phyloP scores from a whole-genome alignment of 1,140 invertebrate genomes.

The Probaryconus sp. region DNA sequence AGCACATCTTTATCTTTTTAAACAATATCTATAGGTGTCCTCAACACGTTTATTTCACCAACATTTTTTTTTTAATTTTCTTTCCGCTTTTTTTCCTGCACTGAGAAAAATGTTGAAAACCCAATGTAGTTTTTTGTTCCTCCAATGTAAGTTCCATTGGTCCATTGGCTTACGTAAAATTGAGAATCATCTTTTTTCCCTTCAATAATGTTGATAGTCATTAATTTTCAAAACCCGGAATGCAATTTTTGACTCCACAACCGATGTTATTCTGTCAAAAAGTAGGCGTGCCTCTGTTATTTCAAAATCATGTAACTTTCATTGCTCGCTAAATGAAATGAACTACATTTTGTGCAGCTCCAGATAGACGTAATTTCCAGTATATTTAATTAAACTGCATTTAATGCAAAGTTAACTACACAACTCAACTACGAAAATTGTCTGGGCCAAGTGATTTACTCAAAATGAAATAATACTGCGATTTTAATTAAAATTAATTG shows the following conservation, averaged over 20 bases:
- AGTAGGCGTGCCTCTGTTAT: too few relatives aligned
- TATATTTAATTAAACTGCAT: constrained; percentile 24
- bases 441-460: constrained; percentile 2
- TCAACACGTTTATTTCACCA: constrained; percentile 22
- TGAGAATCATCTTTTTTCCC: too few relatives aligned
- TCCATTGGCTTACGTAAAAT: too few relatives aligned
- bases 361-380: constrained; percentile 7
- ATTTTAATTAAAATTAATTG: constrained; percentile 34
- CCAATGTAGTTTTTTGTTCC: too few relatives aligned
- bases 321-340: constrained; percentile 9
- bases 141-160: too few relatives aligned
- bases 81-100: constrained; percentile 16
- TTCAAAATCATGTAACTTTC: too few relatives aligned
- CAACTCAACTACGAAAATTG: constrained; percentile 15
- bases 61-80: constrained; percentile 32
- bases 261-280: too few relatives aligned
- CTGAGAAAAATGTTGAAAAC: too few relatives aligned
- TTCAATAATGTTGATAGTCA: too few relatives aligned
- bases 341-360: constrained; percentile 6
- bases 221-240: too few relatives aligned
- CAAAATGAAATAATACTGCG: constrained; percentile 8
- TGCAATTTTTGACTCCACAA: too few relatives aligned
- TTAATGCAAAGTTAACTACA: constrained; percentile 28
- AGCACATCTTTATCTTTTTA: constrained; percentile 54
- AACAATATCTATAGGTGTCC: constrained; percentile 37